Conservation (phyloP, 2,797 vertebrate genomes). For the Gymnocypris eckloni region DNA sequence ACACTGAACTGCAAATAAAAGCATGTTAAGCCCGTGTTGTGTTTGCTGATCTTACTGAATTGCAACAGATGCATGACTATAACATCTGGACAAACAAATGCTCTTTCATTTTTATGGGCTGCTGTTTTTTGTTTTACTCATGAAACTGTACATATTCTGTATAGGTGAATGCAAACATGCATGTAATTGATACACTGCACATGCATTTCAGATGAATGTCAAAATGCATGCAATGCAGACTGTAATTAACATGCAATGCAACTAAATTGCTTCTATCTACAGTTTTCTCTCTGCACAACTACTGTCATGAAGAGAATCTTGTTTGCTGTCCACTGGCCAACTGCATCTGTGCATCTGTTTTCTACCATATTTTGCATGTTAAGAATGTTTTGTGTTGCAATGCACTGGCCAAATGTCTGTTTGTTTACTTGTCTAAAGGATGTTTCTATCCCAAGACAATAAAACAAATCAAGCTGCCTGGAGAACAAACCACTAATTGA, state of each 20-base stretch:
- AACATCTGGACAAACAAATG: background rate
- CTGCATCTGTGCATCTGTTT: background rate
- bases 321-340: too few relatives aligned
- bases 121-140: background rate
- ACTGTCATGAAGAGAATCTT: too few relatives aligned
- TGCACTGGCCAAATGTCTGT: background rate
- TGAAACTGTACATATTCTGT: background rate
- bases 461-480: slow-evolving; percentile 65
- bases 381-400: background rate
- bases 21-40: background rate
- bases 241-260: background rate
- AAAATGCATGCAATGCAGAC: background rate
- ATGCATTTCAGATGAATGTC: background rate
- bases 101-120: background rate
- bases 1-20: background rate
- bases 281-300: too few relatives aligned
- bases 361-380: background rate
- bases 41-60: background rate
- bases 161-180: background rate
- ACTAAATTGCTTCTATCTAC: background rate
- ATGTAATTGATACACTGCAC: background rate
- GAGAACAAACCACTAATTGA: slow-evolving; percentile 67
- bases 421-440: background rate
- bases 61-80: background rate
- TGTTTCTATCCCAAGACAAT: background rate